A percentile compares a stretch with the other conserved stretches of the same genome.
Conservation (phyloP, 2,113 vertebrate genomes). For the Scolopax mira region DNA sequence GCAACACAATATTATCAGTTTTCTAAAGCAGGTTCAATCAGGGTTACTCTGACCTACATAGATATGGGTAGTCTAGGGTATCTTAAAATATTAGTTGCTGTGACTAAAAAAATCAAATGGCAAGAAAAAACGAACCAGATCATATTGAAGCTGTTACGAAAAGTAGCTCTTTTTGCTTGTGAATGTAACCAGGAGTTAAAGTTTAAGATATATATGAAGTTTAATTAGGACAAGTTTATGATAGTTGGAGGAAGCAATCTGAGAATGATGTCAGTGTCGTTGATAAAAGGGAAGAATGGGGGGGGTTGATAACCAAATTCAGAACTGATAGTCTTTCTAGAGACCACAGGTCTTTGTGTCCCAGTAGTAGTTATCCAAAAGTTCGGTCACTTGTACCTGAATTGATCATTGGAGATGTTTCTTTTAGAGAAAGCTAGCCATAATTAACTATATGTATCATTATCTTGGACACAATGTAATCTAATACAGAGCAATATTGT, state of each 20-base stretch:
- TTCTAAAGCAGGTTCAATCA: neutral
- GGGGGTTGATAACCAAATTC: neutral
- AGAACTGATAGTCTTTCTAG: neutral
- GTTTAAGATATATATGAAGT: neutral
- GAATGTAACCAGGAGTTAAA: neutral
- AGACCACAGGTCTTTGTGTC: neutral
- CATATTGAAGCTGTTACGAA: neutral
- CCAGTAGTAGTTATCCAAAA: neutral
- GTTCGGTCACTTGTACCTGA: neutral
- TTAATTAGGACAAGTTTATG: neutral
- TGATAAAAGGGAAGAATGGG: neutral
- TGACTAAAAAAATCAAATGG: neutral
- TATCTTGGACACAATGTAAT: neutral
- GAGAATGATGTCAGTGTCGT: neutral
- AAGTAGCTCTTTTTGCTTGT: neutral
- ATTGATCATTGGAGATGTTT: neutral
- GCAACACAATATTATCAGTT: neutral
- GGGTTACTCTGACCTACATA: neutral
- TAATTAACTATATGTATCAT: neutral
- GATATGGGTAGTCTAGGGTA: neutral
- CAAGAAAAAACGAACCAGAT: neutral
- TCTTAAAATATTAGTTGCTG: neutral
- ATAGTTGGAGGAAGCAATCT: neutral
- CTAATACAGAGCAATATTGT: neutral
- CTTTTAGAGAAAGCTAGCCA: neutral